These are phyloP conservation scores for Sternotherus odoratus DNA, from an alignment of 2,797 vertebrate genomes.

Conservation along the genomic window DNA sequence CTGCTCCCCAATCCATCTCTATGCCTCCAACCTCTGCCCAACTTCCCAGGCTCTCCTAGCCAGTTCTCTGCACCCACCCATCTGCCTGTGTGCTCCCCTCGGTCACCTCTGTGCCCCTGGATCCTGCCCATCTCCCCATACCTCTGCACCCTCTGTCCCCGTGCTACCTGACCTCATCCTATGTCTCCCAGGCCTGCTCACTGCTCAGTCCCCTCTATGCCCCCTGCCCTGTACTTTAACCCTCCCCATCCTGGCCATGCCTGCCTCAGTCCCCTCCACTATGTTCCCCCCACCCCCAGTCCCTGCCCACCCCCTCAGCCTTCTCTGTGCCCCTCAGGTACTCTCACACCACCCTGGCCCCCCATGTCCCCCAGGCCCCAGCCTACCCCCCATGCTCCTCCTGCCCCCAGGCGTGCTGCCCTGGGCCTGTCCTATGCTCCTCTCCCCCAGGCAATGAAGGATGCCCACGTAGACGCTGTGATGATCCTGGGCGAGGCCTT, in stretches of 20 bases:
- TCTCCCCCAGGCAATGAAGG: constrained; percentile 82
- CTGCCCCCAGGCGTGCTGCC: neutral
- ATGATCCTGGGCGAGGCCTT: constrained; percentile 94
- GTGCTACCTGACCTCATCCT: neutral
- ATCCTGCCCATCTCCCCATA: neutral
- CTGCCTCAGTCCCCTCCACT: neutral
- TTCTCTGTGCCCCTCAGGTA: neutral
- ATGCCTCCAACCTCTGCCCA: neutral
- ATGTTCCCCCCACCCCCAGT: neutral
- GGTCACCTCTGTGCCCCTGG: neutral
- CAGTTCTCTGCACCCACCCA: neutral
- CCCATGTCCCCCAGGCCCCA: too few species aligned
- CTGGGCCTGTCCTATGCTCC: neutral
- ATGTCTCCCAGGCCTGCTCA: neutral
- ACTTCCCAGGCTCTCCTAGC: neutral
- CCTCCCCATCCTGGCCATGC: neutral
- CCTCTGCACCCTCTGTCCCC: neutral
- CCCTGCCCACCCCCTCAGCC: neutral
- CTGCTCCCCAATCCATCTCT: neutral
- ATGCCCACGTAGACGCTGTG: constrained; percentile 90
- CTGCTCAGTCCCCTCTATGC: neutral
- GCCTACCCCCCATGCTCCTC: neutral
- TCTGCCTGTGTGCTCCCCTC: neutral
- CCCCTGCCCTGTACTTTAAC: neutral
- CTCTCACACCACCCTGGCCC: neutral